A percentile compares a stretch with the other conserved stretches of the same genome.
Conservation (phyloP, 2,113 vertebrate genomes). For the Tamias sibiricus region DNA sequence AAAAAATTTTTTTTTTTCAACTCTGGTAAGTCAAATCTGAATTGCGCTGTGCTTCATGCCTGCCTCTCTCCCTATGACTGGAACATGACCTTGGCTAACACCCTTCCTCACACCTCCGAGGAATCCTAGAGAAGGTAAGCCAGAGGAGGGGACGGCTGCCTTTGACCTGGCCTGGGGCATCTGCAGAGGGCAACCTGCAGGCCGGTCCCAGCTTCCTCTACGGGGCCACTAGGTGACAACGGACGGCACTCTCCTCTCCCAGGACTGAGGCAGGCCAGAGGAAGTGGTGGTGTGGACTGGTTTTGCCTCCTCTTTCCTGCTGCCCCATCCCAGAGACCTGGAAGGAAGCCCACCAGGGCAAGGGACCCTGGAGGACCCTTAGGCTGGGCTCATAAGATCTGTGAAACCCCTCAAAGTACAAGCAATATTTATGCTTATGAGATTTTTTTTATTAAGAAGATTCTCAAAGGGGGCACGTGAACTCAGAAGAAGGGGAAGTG, state of each 20-base stretch:
- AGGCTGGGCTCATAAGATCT: conserved; percentile 37
- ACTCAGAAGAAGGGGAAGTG: not conserved
- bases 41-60: not conserved
- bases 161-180: not conserved
- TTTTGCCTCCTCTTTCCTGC: not conserved
- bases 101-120: not conserved
- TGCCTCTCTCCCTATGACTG: not conserved
- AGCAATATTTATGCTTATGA: conserved; percentile 56
- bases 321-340: not conserved
- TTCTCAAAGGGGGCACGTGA: conserved; percentile 26
- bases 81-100: not conserved
- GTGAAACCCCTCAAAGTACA: conserved; percentile 38
- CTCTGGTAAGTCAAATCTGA: not conserved
- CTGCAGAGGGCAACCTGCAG: not conserved
- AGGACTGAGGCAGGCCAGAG: not conserved
- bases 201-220: not conserved
- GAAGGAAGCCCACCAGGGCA: conserved; percentile 28
- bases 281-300: accelerated
- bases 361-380: conserved; percentile 29
- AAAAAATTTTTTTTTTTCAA: not conserved
- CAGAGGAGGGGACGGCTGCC: not conserved
- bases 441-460: conserved; percentile 54
- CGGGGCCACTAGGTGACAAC: not conserved
- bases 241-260: not conserved
- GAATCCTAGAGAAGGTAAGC: not conserved